Percentiles rank a stretch among this genome's conserved stretches.
Evolutionary conservation across 1,140 invertebrate species (phyloP).

Genomic region (Laodelphax striatellus): DNA sequence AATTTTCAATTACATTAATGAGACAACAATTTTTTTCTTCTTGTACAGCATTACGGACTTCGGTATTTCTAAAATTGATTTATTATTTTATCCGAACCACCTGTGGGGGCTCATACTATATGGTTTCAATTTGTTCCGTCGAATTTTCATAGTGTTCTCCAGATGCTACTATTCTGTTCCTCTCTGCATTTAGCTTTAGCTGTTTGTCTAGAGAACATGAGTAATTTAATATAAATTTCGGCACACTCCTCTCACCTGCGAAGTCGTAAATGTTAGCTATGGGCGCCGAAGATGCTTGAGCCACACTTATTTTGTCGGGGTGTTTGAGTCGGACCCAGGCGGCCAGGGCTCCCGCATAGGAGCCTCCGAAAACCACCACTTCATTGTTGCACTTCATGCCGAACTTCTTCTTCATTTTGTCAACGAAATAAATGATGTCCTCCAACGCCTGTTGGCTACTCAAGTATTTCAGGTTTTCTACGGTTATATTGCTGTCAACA

Average conservation of each 20-base stretch:
- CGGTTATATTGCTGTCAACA: conserved; percentile 50
- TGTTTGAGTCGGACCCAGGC: conserved; percentile 86
- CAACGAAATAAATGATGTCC: conserved; percentile 74
- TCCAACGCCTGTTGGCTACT: conserved; percentile 79
- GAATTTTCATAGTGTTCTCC: too few relatives aligned
- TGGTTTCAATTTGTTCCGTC: too few relatives aligned
- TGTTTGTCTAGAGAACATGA: too few relatives aligned
- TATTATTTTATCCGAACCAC: too few relatives aligned
- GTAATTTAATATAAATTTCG: too few relatives aligned
- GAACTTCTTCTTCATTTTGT: conserved; percentile 49
- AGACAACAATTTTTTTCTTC: too few relatives aligned
- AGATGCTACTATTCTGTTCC: too few relatives aligned
- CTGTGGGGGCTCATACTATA: too few relatives aligned
- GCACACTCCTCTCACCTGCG: conserved; percentile 36
- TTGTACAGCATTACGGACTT: too few relatives aligned
- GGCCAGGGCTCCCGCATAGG: conserved; percentile 80
- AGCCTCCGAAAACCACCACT: conserved; percentile 88
- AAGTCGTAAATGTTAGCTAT: conserved; percentile 75
- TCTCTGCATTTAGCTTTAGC: too few relatives aligned
- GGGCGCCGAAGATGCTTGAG: conserved; percentile 79
- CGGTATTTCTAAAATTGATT: too few relatives aligned
- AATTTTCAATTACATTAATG: too few relatives aligned
- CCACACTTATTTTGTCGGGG: conserved; percentile 72
- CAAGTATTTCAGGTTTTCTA: conserved; percentile 65
- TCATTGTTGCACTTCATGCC: conserved; percentile 51